Conservation (phyloP, 2,888 invertebrate species). For the Athetis lepigone region DNA sequence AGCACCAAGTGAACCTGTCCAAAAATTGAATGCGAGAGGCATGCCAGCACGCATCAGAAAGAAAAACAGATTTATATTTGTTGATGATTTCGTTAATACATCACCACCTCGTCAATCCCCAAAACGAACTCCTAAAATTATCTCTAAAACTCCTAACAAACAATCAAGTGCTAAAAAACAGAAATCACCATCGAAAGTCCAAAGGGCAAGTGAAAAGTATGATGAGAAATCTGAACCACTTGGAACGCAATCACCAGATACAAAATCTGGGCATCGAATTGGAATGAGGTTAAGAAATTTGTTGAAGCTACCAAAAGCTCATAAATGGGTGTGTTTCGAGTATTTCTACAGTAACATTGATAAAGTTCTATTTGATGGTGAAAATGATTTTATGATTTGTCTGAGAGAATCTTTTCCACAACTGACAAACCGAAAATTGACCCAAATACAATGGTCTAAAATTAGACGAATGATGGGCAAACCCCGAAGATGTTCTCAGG, state of each 20-base stretch:
- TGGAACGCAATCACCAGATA: constrained; percentile 92
- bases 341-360: constrained; percentile 99
- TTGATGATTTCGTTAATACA: constrained; percentile 95
- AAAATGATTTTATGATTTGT: constrained; percentile 98
- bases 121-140: constrained; percentile 91
- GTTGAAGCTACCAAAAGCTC: constrained; percentile 99
- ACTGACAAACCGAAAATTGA: constrained; percentile 95
- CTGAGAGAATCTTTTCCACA: constrained; percentile 98
- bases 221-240: constrained; percentile 83
- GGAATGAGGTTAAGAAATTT: constrained; percentile 97
- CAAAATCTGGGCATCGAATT: constrained; percentile 96
- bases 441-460: constrained; percentile 98
- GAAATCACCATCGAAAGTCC: constrained; percentile 89
- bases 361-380: constrained; percentile 97
- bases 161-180: constrained; percentile 85
- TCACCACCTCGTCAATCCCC: constrained; percentile 94
- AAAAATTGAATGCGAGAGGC: constrained; percentile 95
- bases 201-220: constrained; percentile 82
- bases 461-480: constrained; percentile 99
- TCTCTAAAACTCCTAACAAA: constrained; percentile 86
- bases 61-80: constrained; percentile 96
- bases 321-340: constrained; percentile 99
- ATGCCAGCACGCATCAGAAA: constrained; percentile 98
- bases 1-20: constrained; percentile 93
- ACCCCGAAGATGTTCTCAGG: constrained; percentile 97